Conservation (phyloP, 2,888 invertebrate genomes). For the Sesamia inferens region DNA sequence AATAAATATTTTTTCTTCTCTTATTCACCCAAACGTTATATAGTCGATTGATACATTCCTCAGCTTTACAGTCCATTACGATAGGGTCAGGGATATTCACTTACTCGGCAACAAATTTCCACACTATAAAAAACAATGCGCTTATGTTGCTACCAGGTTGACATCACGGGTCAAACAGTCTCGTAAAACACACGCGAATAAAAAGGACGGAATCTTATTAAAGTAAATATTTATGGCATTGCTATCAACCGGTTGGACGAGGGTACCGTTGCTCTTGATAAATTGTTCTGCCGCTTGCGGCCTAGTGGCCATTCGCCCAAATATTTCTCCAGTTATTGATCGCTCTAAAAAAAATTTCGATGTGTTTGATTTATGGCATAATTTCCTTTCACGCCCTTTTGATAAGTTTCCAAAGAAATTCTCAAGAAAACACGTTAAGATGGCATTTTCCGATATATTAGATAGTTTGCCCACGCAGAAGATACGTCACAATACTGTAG, state of each 20-base stretch:
- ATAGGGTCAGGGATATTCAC: conserved; percentile 71
- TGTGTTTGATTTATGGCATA: conserved; percentile 84
- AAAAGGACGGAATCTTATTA: conserved; percentile 89
- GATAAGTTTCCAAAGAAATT: conserved; percentile 74
- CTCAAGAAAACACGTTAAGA: conserved; percentile 64
- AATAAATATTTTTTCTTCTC: too few relatives aligned
- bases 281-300: conserved; percentile 86
- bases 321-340: conserved; percentile 84
- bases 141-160: conserved; percentile 80
- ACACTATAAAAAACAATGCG: conserved; percentile 82
- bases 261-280: conserved; percentile 87
- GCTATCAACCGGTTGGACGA: conserved; percentile 89
- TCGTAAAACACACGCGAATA: conserved; percentile 87
- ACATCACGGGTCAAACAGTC: conserved; percentile 83
- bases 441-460: conserved; percentile 63
- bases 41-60: conserved; percentile 54
- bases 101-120: conserved; percentile 75
- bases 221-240: conserved; percentile 90
- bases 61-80: conserved; percentile 66
- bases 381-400: conserved; percentile 81
- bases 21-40: conserved; percentile 25
- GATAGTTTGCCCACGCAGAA: conserved; percentile 36
- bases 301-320: conserved; percentile 82
- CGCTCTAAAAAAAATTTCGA: conserved; percentile 78
- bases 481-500: conserved; percentile 52